Base-by-base conservation (phyloP, 2,113 vertebrate species). In the Plectropomus leopardus region DNA sequence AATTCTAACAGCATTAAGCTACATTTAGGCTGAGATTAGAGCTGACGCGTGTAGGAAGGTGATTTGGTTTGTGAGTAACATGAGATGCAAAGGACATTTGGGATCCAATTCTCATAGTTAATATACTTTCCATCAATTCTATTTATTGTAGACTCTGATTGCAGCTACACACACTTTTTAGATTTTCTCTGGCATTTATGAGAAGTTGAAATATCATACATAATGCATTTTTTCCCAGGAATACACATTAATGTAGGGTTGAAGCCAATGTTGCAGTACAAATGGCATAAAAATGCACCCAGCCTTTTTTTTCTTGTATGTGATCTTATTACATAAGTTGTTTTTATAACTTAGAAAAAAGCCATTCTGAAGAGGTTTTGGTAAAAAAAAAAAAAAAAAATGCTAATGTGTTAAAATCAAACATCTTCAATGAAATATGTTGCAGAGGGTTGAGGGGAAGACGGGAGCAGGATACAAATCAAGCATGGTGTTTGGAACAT, bases 251-350 rank as follows among this genome's bases (percentile, higher is more conserved):
- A 82, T 78, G 50, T 64, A 4, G 7, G 16, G 36, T 64, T 72
- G 64, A 60, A 81, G 60, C 63, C 74, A 81, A 1, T 72, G 73
- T 67, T 74, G 59, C 67, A 59, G 63, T 59, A 44, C 60, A 85
- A 70, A 85, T 61, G 42, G 36, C 19, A 44, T 73, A 26, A 74
- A 82, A 74, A 80, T 68, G 24, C 26, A 42, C 32, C 47, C 30
- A 70, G 36, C 34, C 26, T 34, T 32, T 79, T 58, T 72, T 51
- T 78, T 4, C 34, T 60, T 47, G 21, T 21, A 10, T 64, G 11
- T 13, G n/a, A 50, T 60, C 13, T 63, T 80, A 45, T 63, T 80
- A 45, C 7, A 28, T 21, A 1, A 57, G 55, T 66, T 3, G 3
- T 65, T 44, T 30, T 84, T 23, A 26, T n/a, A 26, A 32, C 7